phyloP scores from a whole-genome alignment of 2,113 vertebrate genomes.

The Pachycephala philippinensis region DNA sequence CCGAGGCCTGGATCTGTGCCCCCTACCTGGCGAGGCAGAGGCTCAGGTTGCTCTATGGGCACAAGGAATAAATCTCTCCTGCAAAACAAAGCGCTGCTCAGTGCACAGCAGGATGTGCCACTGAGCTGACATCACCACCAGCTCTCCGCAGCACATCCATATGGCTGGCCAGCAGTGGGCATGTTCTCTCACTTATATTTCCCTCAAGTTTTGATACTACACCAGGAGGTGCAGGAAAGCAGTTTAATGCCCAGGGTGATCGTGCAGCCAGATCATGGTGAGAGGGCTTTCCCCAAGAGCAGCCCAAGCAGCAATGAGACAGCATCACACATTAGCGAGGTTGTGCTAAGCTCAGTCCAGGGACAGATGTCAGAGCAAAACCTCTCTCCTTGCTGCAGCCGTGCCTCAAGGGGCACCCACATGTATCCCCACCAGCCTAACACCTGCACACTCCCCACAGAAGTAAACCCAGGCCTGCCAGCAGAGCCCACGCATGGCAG shows the following conservation, averaged over 20 bases:
- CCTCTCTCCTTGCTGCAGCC: not conserved
- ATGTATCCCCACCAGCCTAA: accelerated
- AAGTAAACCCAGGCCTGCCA: not conserved
- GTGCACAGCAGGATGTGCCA: not conserved
- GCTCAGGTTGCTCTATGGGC: not conserved
- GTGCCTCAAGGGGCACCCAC: not conserved
- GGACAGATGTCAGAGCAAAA: not conserved
- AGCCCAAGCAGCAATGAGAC: not conserved
- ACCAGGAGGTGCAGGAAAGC: conserved; percentile 1
- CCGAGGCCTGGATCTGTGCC: not conserved
- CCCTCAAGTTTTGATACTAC: not conserved
- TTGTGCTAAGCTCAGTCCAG: not conserved
- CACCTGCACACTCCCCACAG: not conserved
- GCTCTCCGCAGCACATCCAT: not conserved
- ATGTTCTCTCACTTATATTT: not conserved
- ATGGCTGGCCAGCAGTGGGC: not conserved
- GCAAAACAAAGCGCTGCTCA: not conserved
- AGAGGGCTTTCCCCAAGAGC: not conserved
- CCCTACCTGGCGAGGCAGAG: not conserved
- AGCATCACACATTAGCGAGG: not conserved
- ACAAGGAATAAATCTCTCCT: not conserved
- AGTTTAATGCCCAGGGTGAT: not conserved
- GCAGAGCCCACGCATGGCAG: not conserved
- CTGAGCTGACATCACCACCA: conserved; percentile 9
- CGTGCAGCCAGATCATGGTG: accelerated